A percentile compares a stretch with the other conserved stretches of the same genome.
These are phyloP conservation scores for Cremastobaeus sp. DNA, from an alignment of 2,888 invertebrate genomes.

Conservation along the genomic window DNA sequence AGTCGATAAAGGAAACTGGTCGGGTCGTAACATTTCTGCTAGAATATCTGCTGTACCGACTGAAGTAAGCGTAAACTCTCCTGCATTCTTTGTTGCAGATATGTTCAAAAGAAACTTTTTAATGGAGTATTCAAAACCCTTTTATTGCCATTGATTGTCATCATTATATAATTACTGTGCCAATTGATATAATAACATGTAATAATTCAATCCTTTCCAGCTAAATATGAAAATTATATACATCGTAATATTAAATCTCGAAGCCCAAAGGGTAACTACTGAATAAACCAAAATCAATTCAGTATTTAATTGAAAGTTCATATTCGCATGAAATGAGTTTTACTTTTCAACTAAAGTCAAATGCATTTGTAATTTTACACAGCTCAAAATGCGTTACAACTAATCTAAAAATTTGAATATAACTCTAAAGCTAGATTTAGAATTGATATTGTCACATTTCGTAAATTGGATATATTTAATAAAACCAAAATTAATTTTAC, in stretches of 20 bases:
- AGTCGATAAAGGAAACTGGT: slow-evolving; percentile 72
- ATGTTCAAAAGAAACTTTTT: slow-evolving; percentile 13
- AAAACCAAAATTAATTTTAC: too few species aligned
- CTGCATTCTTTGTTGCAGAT: slow-evolving; percentile 9
- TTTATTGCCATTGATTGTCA: neutral
- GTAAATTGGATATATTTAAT: too few species aligned
- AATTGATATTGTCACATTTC: too few species aligned
- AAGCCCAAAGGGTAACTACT: slow-evolving; percentile 3
- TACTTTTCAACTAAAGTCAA: too few species aligned
- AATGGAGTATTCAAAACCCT: neutral
- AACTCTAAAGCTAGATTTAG: too few species aligned
- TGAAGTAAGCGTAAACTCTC: slow-evolving; percentile 44
- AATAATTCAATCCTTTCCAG: neutral
- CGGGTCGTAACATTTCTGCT: slow-evolving; percentile 3
- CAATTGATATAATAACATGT: too few species aligned
- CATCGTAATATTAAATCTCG: neutral
- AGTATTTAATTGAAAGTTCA: too few species aligned
- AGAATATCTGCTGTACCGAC: slow-evolving; percentile 73
- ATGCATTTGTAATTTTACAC: too few species aligned
- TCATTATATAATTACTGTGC: too few species aligned
- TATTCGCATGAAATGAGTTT: too few species aligned
- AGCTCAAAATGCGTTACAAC: too few species aligned
- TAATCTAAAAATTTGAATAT: too few species aligned
- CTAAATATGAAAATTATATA: neutral
- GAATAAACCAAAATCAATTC: neutral